Conservation (phyloP, 2,113 vertebrate genomes). For the Mobula hypostoma region DNA sequence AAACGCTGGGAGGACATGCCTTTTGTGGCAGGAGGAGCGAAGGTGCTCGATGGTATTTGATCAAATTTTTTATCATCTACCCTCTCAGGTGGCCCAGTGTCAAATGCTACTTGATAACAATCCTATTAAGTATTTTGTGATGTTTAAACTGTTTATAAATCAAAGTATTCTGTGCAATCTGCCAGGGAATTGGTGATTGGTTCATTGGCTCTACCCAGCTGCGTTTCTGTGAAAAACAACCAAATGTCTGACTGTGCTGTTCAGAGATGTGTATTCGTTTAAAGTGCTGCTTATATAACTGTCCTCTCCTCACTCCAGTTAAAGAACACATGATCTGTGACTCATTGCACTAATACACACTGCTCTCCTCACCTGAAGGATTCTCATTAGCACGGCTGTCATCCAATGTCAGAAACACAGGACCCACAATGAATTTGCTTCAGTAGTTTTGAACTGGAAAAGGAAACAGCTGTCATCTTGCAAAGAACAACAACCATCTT, state of each 20-base stretch:
- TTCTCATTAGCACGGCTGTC: neutral
- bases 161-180: neutral
- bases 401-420: neutral
- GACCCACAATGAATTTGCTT: neutral
- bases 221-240: neutral
- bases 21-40: no score
- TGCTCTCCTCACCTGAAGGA: constrained; percentile 8
- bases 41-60: no score
- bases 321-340: neutral
- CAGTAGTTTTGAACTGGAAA: neutral
- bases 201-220: neutral
- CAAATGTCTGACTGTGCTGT: neutral
- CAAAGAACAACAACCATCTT: neutral
- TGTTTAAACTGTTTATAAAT: neutral
- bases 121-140: no score
- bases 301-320: neutral
- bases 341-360: neutral
- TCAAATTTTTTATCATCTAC: no score
- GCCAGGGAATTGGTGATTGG: neutral
- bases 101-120: neutral
- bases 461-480: neutral
- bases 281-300: neutral
- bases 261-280: neutral
- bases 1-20: no score
- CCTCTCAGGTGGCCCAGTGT: neutral